These are phyloP conservation scores for Galbula dea DNA, from an alignment of 2,113 vertebrate species.

Conservation along the genomic window DNA sequence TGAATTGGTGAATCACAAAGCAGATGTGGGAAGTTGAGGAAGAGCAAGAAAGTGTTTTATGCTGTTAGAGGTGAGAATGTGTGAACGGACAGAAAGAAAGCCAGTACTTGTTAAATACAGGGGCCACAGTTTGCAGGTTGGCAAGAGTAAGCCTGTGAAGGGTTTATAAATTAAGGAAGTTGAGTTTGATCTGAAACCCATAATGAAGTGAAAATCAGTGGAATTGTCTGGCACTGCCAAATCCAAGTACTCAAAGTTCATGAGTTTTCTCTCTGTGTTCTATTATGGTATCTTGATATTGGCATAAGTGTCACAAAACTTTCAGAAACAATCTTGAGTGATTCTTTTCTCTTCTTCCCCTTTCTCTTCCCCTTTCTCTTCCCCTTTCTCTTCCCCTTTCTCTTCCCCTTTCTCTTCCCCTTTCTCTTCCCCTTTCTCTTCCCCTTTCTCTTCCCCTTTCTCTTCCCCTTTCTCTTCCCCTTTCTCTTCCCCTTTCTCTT, in stretches of 20 bases:
- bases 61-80: neutral
- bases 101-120: neutral
- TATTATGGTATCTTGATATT: neutral
- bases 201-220: neutral
- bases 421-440: too few relatives aligned
- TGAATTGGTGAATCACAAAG: neutral
- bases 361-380: too few relatives aligned
- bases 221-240: neutral
- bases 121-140: neutral
- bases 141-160: neutral
- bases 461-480: too few relatives aligned
- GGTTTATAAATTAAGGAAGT: neutral
- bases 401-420: too few relatives aligned
- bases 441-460: too few relatives aligned
- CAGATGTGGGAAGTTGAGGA: neutral
- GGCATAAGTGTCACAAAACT: neutral
- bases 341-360: neutral
- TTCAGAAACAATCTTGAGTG: neutral
- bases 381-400: too few relatives aligned
- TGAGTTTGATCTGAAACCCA: neutral
- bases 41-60: neutral
- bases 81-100: neutral
- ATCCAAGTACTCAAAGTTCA: neutral
- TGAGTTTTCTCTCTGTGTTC: neutral
- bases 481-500: too few relatives aligned